Conservation (phyloP, 2,888 invertebrate genomes). For the Paralinhomoeus sp. region DNA sequence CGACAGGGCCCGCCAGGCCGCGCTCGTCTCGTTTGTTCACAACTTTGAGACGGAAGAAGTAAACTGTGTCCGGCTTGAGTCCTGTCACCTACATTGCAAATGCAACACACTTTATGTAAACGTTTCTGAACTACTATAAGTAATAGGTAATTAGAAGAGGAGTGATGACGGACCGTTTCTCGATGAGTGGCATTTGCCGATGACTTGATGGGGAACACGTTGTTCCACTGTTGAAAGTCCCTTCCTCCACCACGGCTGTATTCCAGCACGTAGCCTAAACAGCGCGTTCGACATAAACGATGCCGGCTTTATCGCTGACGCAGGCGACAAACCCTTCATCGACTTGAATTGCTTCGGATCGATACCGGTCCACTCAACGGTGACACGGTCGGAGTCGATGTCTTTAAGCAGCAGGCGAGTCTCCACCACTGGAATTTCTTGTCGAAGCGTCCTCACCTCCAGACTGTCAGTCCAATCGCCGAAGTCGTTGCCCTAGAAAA, state of each 20-base stretch:
- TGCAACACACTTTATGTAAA: no score
- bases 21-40: slow-evolving; percentile 22
- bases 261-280: slow-evolving; percentile 23
- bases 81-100: slow-evolving; percentile 16
- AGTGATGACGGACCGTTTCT: no score
- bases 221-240: slow-evolving; percentile 21
- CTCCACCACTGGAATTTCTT: slow-evolving; percentile 22
- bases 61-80: slow-evolving; percentile 21
- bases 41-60: slow-evolving; percentile 25
- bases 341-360: slow-evolving; percentile 14
- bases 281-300: no score
- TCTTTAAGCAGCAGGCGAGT: slow-evolving; percentile 15
- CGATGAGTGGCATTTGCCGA: slow-evolving; percentile 13
- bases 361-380: slow-evolving; percentile 21
- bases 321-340: no score
- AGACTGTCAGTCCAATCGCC: slow-evolving; percentile 21
- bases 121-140: no score
- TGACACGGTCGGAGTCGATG: slow-evolving; percentile 20
- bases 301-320: no score
- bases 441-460: slow-evolving; percentile 10
- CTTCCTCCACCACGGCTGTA: slow-evolving; percentile 10
- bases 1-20: slow-evolving; percentile 22
- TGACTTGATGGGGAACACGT: slow-evolving; percentile 15
- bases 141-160: no score
- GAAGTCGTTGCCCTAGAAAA: slow-evolving; percentile 18